phyloP scores from a whole-genome alignment of 1,140 invertebrate species.

The Drosophila sulfurigaster region DNA sequence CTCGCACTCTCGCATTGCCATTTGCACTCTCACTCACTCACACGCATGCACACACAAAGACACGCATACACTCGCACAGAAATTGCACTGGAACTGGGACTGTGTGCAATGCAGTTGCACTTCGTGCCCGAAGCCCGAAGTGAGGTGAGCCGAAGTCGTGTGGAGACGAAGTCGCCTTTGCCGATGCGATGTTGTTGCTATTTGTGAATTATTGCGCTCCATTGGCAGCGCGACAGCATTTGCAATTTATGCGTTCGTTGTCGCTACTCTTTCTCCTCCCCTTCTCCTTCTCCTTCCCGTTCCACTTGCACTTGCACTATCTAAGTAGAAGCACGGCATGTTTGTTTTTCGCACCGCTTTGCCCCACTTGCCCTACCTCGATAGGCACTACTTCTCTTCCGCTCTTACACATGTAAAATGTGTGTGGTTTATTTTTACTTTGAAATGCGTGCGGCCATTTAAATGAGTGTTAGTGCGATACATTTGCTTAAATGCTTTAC shows the following conservation, averaged over 20 bases:
- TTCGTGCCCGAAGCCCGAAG: conserved; percentile 16
- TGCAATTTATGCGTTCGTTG: conserved; percentile 77
- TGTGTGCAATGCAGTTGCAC: conserved; percentile 49
- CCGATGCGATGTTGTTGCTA: conserved; percentile 56
- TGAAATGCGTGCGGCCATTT: conserved; percentile 48
- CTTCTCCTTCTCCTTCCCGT: neutral
- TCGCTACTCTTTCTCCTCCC: conserved; percentile 30
- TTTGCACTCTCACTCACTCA: neutral
- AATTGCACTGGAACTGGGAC: conserved; percentile 12
- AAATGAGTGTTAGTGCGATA: conserved; percentile 38
- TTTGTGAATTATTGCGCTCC: conserved; percentile 75
- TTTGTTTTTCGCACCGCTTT: conserved; percentile 17
- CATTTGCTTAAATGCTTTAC: neutral
- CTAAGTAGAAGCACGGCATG: conserved; percentile 28
- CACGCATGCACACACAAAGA: too few species aligned
- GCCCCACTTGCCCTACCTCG: conserved; percentile 1
- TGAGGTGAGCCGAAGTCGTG: too few species aligned
- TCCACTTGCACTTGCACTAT: conserved; percentile 33
- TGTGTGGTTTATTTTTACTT: conserved; percentile 52
- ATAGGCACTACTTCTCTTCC: neutral
- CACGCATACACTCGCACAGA: conserved; percentile 4
- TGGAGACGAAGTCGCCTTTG: neutral
- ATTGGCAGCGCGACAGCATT: conserved; percentile 67
- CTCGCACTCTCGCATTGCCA: neutral
- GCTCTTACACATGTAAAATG: conserved; percentile 37